Evolutionary conservation across 2,797 vertebrate genomes (phyloP).

Genomic region (Lepus townsendii): DNA sequence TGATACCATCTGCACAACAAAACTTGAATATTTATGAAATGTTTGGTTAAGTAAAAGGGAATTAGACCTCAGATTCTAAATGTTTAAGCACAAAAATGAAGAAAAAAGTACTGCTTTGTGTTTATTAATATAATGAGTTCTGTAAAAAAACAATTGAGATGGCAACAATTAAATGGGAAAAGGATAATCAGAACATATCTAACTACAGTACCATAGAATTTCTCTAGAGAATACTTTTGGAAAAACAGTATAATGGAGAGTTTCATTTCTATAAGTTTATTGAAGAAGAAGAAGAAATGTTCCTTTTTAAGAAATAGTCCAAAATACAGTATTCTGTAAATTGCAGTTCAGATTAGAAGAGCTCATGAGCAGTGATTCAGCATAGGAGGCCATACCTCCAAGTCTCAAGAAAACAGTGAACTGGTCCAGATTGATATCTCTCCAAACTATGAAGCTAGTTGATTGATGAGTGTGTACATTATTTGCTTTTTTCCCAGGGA

Average conservation of each 20-base stretch:
- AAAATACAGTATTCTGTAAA: not conserved
- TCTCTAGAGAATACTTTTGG: not conserved
- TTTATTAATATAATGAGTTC: not conserved
- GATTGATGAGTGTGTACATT: not conserved
- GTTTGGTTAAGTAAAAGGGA: not conserved
- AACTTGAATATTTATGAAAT: not conserved
- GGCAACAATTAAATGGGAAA: not conserved
- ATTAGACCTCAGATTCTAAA: conserved; percentile 3
- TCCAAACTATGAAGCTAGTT: not conserved
- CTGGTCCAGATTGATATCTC: not conserved
- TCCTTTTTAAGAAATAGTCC: not conserved
- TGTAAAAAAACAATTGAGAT: not conserved
- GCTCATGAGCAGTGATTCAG: not conserved
- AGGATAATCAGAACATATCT: not conserved
- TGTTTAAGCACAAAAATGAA: not conserved
- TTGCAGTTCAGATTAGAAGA: not conserved
- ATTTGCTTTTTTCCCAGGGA: not conserved
- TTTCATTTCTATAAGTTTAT: not conserved
- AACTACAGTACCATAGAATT: not conserved
- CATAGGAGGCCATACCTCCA: not conserved
- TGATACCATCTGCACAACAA: not conserved
- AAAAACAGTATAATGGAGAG: not conserved
- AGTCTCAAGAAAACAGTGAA: not conserved
- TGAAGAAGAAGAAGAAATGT: not conserved
- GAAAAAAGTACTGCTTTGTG: not conserved